Conservation (phyloP, 2,888 invertebrate species). For the Cinara cedri region DNA sequence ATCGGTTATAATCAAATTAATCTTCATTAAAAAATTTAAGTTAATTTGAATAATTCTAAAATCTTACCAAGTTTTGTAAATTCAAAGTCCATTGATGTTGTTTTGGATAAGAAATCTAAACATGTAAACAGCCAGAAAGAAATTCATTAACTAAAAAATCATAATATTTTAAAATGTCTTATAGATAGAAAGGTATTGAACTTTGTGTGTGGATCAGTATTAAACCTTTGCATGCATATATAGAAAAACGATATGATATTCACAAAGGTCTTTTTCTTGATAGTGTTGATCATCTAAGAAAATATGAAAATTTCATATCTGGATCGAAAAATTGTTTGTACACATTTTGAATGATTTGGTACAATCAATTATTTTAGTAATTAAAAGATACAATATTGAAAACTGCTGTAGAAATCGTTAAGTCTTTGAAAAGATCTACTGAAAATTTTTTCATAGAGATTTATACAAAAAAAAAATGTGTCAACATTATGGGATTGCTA, state of each 20-base stretch:
- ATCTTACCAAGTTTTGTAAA: not conserved
- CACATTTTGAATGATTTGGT: too few relatives aligned
- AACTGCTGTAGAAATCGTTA: not conserved
- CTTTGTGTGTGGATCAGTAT: not conserved
- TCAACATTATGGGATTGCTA: not conserved
- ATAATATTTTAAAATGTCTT: not conserved
- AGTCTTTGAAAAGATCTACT: not conserved
- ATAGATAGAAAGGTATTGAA: not conserved
- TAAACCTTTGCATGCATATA: not conserved
- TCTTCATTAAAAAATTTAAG: not conserved
- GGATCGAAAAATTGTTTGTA: too few relatives aligned
- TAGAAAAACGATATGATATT: not conserved
- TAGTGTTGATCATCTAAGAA: too few relatives aligned
- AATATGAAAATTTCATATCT: too few relatives aligned
- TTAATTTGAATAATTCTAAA: not conserved
- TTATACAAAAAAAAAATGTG: constrained; percentile 5
- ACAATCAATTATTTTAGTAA: too few relatives aligned
- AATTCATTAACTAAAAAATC: not conserved
- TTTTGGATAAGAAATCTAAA: not conserved
- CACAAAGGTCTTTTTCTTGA: too few relatives aligned
- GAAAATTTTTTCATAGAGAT: not conserved
- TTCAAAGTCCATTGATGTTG: not conserved
- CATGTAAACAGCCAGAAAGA: not conserved
- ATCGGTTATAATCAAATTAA: not conserved
- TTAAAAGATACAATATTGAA: too few relatives aligned